Base-by-base conservation (phyloP, 2,888 invertebrate species). In the Thecophora atra region DNA sequence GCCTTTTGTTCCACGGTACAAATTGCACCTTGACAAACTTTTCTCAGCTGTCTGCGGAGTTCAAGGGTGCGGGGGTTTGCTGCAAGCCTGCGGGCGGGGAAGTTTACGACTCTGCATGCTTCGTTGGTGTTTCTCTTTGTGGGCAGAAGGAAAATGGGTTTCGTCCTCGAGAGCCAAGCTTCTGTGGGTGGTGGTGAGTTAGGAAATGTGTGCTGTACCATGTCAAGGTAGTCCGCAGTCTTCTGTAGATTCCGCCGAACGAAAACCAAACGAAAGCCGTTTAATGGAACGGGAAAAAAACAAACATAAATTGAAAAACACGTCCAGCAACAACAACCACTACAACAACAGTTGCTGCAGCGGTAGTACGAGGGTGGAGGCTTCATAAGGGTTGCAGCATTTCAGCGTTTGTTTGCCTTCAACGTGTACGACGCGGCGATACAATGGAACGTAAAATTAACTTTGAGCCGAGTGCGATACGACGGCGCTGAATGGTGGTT, bases 371-470 rank as follows among this genome's bases (percentile, higher is more conserved):
- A 13, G 30, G 15, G 19, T 24, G 24, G 44, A n/a, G 44, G 30
- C 21, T 19, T 30, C 60, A 47, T 26, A 62, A 60, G 69, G 60
- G 60, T 60, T 60, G 58, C 60, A n/a, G 42, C 30, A 37, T 21
- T 24, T 19, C 30, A 52, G 51, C 62, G 62, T 30, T 19, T 63
- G 63, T 19, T 21, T 37, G 37, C 8, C 63, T 37, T 21, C 42
- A n/a, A 37, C 30, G 19, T 19, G 30, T 51, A 51, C 64, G 19
- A 30, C 51, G 66, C 51, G 8, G 37, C 17, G 67, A 13, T 21
- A 75, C 66, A 72, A 73, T 63, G 70, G 70, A 21, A 51, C 67
- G 66, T 69, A 65, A 75, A 75, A 75, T 73, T 72, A 70, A 67
- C 63, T 73, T 72, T 72, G 54, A 58, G 19, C 56, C 30, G 68